These are phyloP conservation scores for Astreopora myriophthalma DNA, from an alignment of 64 coral and sea anemone genomes.

Conservation along the genomic window DNA sequence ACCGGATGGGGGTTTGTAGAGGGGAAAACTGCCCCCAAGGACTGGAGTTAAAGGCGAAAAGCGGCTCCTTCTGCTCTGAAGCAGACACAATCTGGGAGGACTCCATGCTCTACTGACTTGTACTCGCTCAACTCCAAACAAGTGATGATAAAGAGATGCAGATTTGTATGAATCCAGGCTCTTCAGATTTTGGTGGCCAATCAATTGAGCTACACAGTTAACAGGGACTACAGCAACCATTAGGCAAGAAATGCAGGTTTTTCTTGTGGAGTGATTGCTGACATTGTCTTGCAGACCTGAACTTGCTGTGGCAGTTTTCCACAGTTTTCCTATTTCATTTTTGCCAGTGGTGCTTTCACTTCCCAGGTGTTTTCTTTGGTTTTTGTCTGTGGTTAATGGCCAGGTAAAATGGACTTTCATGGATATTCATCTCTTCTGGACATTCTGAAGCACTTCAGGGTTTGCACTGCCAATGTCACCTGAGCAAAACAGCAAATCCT, in stretches of 20 bases:
- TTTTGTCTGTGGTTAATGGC: neutral
- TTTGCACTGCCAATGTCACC: too few species aligned
- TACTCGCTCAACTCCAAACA: too few species aligned
- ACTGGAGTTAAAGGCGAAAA: too few species aligned
- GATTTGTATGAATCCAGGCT: neutral
- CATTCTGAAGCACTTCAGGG: too few species aligned
- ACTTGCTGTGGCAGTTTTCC: neutral
- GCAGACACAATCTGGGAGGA: too few species aligned
- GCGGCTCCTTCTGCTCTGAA: too few species aligned
- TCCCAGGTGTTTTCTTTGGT: neutral
- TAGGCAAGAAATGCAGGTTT: slow-evolving; percentile 1
- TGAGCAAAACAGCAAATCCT: too few species aligned
- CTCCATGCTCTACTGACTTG: too few species aligned
- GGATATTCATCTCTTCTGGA: neutral
- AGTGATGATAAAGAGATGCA: neutral
- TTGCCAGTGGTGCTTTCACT: neutral
- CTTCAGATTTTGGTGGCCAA: slow-evolving; percentile 19
- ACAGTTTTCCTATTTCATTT: neutral
- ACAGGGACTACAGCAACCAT: slow-evolving; percentile 1
- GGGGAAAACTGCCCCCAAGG: too few species aligned
- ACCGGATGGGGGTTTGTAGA: too few species aligned
- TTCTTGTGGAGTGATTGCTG: slow-evolving; percentile 16
- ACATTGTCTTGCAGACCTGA: neutral
- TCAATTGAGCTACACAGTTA: neutral
- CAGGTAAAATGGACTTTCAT: neutral